phyloP scores from a whole-genome alignment of 37 sponge, comb jelly and placozoan genomes.

The Mnemiopsis leidyi region DNA sequence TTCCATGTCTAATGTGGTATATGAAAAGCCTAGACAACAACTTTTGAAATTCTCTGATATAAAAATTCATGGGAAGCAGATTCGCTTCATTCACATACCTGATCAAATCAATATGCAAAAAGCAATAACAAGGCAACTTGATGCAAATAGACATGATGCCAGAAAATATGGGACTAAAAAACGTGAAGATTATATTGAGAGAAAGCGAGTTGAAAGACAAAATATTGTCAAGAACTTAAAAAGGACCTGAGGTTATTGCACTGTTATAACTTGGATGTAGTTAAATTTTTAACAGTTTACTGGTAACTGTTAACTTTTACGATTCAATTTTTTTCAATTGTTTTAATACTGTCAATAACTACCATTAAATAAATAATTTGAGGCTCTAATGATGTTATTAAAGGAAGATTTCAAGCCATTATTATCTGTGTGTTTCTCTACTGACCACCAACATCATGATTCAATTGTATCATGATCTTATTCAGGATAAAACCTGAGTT shows the following conservation, averaged over 20 bases:
- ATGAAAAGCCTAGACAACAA: not conserved
- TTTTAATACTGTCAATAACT: no score
- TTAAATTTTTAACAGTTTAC: no score
- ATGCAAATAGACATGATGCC: constrained; percentile 18
- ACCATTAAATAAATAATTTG: no score
- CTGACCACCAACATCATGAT: no score
- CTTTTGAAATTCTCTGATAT: not conserved
- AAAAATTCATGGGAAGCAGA: constrained; percentile 28
- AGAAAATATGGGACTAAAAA: constrained; percentile 37
- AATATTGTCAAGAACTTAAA: not conserved
- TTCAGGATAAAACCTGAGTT: no score
- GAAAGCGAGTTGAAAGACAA: not conserved
- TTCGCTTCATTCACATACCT: constrained; percentile 44
- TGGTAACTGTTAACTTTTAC: no score
- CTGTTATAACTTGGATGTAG: no score
- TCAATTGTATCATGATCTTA: no score
- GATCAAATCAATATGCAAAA: constrained; percentile 51
- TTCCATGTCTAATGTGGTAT: not conserved
- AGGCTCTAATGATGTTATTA: no score
- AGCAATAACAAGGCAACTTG: constrained; percentile 15
- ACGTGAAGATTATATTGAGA: constrained; percentile 16
- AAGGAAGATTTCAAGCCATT: no score
- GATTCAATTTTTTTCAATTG: no score
- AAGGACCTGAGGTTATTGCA: not conserved
- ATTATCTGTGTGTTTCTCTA: no score